A percentile compares a stretch with the other conserved stretches of the same genome.
Evolutionary conservation across 2,113 vertebrate species (phyloP).

Genomic region (Oxygymnocypris stewartii): DNA sequence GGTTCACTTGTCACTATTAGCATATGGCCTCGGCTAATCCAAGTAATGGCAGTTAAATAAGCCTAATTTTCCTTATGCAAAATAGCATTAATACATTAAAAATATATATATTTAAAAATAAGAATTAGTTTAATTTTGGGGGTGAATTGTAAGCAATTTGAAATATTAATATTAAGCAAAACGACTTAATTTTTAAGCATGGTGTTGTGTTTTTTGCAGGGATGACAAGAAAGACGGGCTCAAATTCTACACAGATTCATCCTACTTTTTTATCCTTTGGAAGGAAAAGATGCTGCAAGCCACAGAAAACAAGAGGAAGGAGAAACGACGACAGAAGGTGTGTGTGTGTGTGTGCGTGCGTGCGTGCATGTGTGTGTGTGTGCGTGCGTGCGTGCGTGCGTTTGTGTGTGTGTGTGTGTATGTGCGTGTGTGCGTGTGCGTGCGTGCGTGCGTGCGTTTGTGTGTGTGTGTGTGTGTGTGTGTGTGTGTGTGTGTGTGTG

Average conservation of each 20-base stretch:
- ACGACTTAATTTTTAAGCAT: background rate
- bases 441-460: too few species aligned
- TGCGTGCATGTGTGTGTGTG: constrained; percentile 60
- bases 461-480: constrained; percentile 39
- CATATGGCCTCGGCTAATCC: background rate
- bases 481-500: constrained; percentile 48
- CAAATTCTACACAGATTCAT: constrained; percentile 87
- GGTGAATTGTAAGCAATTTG: background rate
- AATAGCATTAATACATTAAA: background rate
- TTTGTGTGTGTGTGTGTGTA: background rate
- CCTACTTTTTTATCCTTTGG: constrained; percentile 88
- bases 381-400: constrained; percentile 59
- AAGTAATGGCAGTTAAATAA: background rate
- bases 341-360: constrained; percentile 19
- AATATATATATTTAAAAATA: background rate
- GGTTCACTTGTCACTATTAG: background rate
- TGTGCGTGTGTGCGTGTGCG: too few species aligned
- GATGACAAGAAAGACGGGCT: constrained; percentile 86
- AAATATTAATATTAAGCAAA: background rate
- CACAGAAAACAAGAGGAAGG: constrained; percentile 86
- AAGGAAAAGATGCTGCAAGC: constrained; percentile 90
- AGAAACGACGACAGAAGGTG: constrained; percentile 87
- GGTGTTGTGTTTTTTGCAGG: constrained; percentile 58
- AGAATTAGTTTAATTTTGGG: too few species aligned
- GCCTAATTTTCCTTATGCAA: background rate